These are phyloP conservation scores for Helostoma temminkii DNA, from an alignment of 2,797 vertebrate genomes.

Conservation along the genomic window DNA sequence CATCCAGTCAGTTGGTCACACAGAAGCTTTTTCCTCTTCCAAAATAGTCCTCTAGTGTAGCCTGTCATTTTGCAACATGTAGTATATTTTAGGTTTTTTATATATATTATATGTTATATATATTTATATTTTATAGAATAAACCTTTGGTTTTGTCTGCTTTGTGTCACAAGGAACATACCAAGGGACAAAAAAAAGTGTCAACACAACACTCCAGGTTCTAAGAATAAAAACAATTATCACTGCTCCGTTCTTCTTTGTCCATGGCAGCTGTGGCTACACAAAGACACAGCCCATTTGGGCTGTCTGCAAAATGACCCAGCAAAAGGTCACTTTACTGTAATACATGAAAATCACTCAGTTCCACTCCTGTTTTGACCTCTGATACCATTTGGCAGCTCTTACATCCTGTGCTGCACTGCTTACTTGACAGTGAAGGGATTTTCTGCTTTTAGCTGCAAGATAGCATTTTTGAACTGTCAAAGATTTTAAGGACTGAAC, in stretches of 20 bases:
- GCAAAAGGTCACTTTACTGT: constrained; percentile 43
- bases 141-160: background rate
- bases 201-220: constrained; percentile 32
- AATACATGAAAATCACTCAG: constrained; percentile 38
- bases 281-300: constrained; percentile 59
- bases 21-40: constrained; percentile 62
- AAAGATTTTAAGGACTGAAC: constrained; percentile 23
- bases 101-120: no score
- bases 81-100: constrained; percentile 18
- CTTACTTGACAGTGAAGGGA: constrained; percentile 36
- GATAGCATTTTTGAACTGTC: constrained; percentile 37
- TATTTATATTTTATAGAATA: constrained; percentile 9
- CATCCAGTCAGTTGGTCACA: constrained; percentile 53
- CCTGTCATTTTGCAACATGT: constrained; percentile 14
- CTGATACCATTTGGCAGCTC: constrained; percentile 48
- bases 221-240: constrained; percentile 56
- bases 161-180: background rate
- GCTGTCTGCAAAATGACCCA: constrained; percentile 35
- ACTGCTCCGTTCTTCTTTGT: constrained; percentile 43
- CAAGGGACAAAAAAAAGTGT: constrained; percentile 36
- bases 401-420: constrained; percentile 51
- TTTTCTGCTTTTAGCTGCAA: constrained; percentile 51
- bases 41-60: constrained; percentile 24
- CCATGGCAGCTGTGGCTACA: constrained; percentile 61
- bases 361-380: constrained; percentile 61